Evolutionary conservation across 1,140 invertebrate species (phyloP).

Genomic region (Papilio aristodemus): DNA sequence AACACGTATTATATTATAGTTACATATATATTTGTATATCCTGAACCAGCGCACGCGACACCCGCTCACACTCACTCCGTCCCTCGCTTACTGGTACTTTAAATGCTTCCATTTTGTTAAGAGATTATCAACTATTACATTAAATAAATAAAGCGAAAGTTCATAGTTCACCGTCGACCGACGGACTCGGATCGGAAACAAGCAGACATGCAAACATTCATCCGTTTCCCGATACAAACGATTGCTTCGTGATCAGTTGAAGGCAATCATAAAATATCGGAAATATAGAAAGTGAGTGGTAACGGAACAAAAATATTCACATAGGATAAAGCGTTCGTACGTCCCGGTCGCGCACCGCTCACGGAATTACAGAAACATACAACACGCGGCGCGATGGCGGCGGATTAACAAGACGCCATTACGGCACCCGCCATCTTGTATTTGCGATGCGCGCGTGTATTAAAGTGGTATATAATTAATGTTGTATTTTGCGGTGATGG

Average conservation of each 20-base stretch:
- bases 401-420: constrained; percentile 33
- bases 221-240: constrained; percentile 4
- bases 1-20: constrained; percentile 47
- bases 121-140: constrained; percentile 56
- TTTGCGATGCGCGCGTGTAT: constrained; percentile 23
- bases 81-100: constrained; percentile 50
- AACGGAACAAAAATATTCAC: constrained; percentile 43
- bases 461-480: too few species aligned
- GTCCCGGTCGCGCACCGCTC: constrained; percentile 42
- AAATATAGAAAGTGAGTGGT: constrained; percentile 26
- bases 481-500: constrained; percentile 34
- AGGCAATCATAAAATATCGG: constrained; percentile 20
- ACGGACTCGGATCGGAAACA: neutral
- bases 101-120: constrained; percentile 66
- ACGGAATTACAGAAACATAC: neutral
- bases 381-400: constrained; percentile 27
- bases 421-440: constrained; percentile 32
- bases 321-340: constrained; percentile 43
- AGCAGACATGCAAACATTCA: constrained; percentile 15
- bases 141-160: constrained; percentile 36
- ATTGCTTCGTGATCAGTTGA: neutral
- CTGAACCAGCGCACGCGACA: constrained; percentile 48
- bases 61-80: constrained; percentile 41
- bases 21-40: constrained; percentile 61
- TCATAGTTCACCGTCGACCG: constrained; percentile 23